Evolutionary conservation across 2,113 vertebrate species (phyloP), one percentile per base, ranked within the genome.

Genomic region (Pycnonotus jocosus): DNA sequence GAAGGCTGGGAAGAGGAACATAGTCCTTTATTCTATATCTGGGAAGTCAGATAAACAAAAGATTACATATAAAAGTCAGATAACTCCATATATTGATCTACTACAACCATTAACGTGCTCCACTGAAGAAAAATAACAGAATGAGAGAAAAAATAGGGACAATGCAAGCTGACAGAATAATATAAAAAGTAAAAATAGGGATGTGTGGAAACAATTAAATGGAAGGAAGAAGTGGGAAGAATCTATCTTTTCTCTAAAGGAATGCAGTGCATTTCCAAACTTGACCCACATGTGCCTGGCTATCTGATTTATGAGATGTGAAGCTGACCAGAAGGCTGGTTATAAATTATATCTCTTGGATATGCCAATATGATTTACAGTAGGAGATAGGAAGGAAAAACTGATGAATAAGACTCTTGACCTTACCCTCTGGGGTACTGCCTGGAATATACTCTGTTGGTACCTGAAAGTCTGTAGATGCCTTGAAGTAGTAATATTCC

Each of bases 281-380:
- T 82, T 97, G 95, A 97, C 97, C 94, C 76, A 97, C 85, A 94
- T 94, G 60, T 96, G 90, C 95, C 96, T 88, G 44, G 31, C 69
- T 83, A 54, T 85, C 35, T 97, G 89, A 98, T 97, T 97, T 97
- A 98, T 62, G 95, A 95, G 48, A 80, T 66, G 4, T 40, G 56
- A 96, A 78, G 33, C 81, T 95, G 84, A 88, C 57, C 48, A 94
- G 72, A 68, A 93, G 71, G 45, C 45, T 70, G 87, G 69, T 69
- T 78, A 70, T 82, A 97, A 97, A 96, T 97, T 96, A 88, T 51
- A 25, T 25, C 27, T 51, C 62, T 77, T 95, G 93, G 94, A 88
- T 90, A 94, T 18, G 7, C 42, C 92, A 76, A 9, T 66, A 50
- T 51, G 30, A 85, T 88, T 92, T 90, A 82, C 50, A 45, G 57